Evolutionary conservation across 2,113 vertebrate genomes (phyloP).

Genomic region (Fulica atra): DNA sequence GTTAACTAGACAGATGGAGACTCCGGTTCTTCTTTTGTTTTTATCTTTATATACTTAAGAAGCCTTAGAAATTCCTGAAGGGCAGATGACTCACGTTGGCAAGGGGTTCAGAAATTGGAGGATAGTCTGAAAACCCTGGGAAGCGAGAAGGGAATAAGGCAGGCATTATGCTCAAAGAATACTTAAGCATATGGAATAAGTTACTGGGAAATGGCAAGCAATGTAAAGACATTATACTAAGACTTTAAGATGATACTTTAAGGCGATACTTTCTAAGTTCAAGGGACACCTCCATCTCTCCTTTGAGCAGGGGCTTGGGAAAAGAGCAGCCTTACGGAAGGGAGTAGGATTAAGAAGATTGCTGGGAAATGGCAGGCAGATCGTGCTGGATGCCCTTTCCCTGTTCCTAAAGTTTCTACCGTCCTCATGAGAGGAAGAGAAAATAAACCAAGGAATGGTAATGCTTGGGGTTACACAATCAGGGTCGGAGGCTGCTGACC

Average conservation of each 20-base stretch:
- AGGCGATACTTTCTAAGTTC: background rate
- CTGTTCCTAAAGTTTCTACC: constrained; percentile 48
- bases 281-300: background rate
- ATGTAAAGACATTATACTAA: constrained; percentile 53
- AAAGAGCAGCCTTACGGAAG: background rate
- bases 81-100: background rate
- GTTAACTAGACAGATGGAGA: background rate
- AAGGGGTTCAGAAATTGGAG: background rate
- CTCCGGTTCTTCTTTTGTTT: background rate
- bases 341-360: constrained; percentile 31
- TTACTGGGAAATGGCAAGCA: constrained; percentile 36
- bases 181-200: constrained; percentile 56
- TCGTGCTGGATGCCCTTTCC: constrained; percentile 42
- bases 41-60: background rate
- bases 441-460: constrained; percentile 58
- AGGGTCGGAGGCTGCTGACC: constrained; percentile 66
- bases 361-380: constrained; percentile 24
- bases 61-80: background rate
- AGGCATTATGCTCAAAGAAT: background rate
- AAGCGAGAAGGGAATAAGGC: constrained; percentile 9
- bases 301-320: background rate
- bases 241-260: constrained; percentile 47
- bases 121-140: background rate
- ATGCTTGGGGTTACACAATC: constrained; percentile 62
- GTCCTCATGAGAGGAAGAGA: constrained; percentile 55